Evolutionary conservation across 2,113 vertebrate species (phyloP), one percentile per base, ranked within the genome.

Genomic region (Corynorhinus townsendii): DNA sequence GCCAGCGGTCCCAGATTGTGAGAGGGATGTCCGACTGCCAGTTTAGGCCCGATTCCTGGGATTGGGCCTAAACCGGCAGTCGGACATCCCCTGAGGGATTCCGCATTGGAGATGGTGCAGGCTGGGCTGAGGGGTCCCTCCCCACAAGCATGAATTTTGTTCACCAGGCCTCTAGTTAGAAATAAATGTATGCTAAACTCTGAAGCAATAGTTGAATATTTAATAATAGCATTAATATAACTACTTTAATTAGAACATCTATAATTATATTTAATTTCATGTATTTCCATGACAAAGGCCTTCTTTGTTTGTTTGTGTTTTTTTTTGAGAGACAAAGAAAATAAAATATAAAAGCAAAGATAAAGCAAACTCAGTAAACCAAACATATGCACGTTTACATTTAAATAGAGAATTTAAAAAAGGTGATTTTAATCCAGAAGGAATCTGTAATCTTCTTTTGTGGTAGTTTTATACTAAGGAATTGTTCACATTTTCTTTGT

Each of bases 221-320:
- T 1, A 9, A 16, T 24, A 62, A 59, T 75, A 93, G 95, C 79
- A 54, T 52, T 64, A 59, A 4, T 4, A 64, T n/a, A n/a, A 69
- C 59, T 69, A 81, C 73, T 95, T 95, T 59, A 43, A 88, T n/a
- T 94, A 68, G 75, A 96, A 88, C 7, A 38, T 76, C 5, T 49
- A 30, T 79, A 91, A 85, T 93, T 97, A 80, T 64, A 71, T 87
- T 43, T 79, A 86, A 38, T 19, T 33, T 2, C 4, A 24, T 35
- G 52, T 94, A 94, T 82, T 64, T 96, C 3, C 89, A 94, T 66
- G 54, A 71, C 38, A 85, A 76, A 73, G 28, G 11, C 96, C 90
- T 40, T n/a, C n/a, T n/a, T n/a, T 45, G 6, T 83, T 96, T 12
- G 7, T 11, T 86, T 11, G 83, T 17, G 35, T 43, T 95, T 96